Conservation (phyloP, 1,140 invertebrate species). For the Papilio polyxenes region DNA sequence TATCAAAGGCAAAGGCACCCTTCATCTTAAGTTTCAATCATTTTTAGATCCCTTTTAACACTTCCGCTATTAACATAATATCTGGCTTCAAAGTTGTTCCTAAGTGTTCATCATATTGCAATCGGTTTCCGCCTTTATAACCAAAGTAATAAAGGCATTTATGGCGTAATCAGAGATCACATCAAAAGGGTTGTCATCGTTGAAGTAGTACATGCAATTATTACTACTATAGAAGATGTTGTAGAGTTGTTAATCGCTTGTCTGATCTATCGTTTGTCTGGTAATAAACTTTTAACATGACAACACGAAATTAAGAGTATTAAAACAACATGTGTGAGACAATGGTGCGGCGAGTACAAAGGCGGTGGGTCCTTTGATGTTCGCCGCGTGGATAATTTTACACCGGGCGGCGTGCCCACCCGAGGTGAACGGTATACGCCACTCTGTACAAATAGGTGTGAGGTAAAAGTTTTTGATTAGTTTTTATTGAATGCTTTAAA, state of each 20-base stretch:
- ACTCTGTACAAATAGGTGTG: slow-evolving; percentile 39
- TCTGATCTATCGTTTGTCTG: slow-evolving; percentile 32
- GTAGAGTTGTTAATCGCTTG: slow-evolving; percentile 41
- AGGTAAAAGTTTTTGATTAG: slow-evolving; percentile 12
- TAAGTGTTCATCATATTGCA: slow-evolving; percentile 21
- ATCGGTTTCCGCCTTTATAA: neutral
- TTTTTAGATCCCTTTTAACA: slow-evolving; percentile 54
- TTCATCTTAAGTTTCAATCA: slow-evolving; percentile 25
- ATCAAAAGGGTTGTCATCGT: slow-evolving; percentile 28
- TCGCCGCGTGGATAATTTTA: slow-evolving; percentile 63
- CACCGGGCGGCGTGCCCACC: slow-evolving; percentile 55
- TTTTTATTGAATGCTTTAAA: slow-evolving; percentile 7
- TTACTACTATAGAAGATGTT: neutral
- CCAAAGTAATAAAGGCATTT: neutral
- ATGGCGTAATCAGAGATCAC: neutral
- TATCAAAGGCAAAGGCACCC: slow-evolving; percentile 39
- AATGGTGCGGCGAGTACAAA: slow-evolving; percentile 69
- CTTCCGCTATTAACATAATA: slow-evolving; percentile 56
- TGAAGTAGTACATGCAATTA: neutral
- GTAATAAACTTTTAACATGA: slow-evolving; percentile 74
- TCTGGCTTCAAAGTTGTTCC: neutral
- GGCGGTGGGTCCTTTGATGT: slow-evolving; percentile 65
- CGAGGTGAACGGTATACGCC: slow-evolving; percentile 45
- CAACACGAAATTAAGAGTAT: slow-evolving; percentile 74
- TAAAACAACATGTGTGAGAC: slow-evolving; percentile 73